Percentiles rank a stretch among this genome's conserved stretches.
These are phyloP conservation scores for Drosophila bocqueti DNA, from an alignment of 1,140 invertebrate genomes.

Conservation along the genomic window DNA sequence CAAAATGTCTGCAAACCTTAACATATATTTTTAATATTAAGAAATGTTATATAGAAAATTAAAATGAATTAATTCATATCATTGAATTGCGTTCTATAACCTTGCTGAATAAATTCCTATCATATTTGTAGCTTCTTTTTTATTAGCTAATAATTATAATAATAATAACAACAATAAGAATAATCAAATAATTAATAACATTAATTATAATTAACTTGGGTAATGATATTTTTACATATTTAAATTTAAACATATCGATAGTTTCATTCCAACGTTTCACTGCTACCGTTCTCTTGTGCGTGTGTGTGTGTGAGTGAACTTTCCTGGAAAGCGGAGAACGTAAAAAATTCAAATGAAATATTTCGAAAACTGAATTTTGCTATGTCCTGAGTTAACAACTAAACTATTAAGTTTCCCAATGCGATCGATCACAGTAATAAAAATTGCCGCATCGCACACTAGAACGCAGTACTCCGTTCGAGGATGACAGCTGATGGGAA, in stretches of 20 bases:
- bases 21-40: too few relatives aligned
- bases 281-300: background rate
- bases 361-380: background rate
- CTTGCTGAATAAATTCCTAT: too few relatives aligned
- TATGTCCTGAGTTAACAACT: background rate
- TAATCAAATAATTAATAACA: too few relatives aligned
- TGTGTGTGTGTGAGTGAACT: background rate
- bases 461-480: background rate
- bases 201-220: too few relatives aligned
- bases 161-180: too few relatives aligned
- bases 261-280: background rate
- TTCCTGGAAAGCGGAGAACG: background rate
- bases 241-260: background rate
- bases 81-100: too few relatives aligned
- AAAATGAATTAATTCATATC: too few relatives aligned
- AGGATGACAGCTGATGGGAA: constrained; percentile 1
- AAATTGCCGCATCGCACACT: too few relatives aligned
- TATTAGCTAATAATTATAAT: too few relatives aligned
- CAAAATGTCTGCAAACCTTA: too few relatives aligned
- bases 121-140: too few relatives aligned
- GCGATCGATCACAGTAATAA: background rate
- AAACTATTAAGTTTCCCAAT: background rate
- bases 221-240: background rate
- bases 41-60: too few relatives aligned
- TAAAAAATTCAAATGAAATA: constrained; percentile 5